These are phyloP conservation scores for Tauraco erythrolophus DNA, from an alignment of 2,113 vertebrate genomes.

Conservation along the genomic window DNA sequence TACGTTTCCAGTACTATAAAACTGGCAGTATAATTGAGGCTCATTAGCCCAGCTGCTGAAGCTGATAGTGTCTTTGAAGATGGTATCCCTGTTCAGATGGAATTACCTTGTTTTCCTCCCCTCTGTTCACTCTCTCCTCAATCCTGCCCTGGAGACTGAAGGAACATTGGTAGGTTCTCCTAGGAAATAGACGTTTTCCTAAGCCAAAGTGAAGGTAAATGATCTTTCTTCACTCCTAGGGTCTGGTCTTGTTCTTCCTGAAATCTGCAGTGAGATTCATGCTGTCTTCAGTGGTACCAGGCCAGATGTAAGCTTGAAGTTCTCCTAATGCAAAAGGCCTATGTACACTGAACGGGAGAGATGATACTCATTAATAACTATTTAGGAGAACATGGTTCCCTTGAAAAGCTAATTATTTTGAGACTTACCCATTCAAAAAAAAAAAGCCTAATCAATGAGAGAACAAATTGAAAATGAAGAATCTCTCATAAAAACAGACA, in stretches of 20 bases:
- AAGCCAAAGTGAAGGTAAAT: neutral
- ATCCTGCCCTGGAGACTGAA: neutral
- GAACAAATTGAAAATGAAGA: constrained; percentile 27
- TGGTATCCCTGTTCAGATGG: neutral
- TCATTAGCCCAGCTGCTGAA: neutral
- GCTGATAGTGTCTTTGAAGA: neutral
- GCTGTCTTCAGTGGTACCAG: neutral
- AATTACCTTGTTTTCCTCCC: neutral
- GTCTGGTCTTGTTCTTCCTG: neutral
- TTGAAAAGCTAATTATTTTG: constrained; percentile 29
- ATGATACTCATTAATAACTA: neutral
- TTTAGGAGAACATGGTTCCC: neutral
- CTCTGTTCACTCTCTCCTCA: neutral
- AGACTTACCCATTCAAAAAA: constrained; percentile 1
- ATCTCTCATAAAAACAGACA: constrained; percentile 6
- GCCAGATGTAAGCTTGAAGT: neutral
- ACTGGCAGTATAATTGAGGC: neutral
- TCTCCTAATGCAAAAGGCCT: neutral
- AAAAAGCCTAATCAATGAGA: neutral
- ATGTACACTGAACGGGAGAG: neutral
- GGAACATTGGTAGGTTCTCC: neutral
- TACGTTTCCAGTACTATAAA: neutral
- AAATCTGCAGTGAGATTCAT: neutral
- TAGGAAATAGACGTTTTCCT: neutral
- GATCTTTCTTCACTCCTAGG: neutral